Conservation (phyloP, 2,888 invertebrate genomes). For the Lepetodrilus schrolli region DNA sequence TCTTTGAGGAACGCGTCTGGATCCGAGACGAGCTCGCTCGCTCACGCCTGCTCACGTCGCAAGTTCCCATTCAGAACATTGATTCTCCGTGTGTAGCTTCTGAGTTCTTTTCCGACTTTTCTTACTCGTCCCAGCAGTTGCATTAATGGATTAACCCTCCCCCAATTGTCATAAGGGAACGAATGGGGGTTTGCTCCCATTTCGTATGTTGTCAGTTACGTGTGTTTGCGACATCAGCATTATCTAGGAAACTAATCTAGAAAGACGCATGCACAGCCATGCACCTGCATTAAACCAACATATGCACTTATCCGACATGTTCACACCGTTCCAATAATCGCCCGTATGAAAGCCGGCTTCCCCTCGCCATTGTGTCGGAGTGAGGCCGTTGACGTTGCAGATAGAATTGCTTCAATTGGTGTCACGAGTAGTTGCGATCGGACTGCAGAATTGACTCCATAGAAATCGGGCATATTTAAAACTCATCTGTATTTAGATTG, state of each 20-base stretch:
- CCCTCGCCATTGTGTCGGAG: slow-evolving; percentile 1
- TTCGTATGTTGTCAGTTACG: neutral
- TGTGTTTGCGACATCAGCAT: neutral
- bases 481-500: slow-evolving; percentile 27
- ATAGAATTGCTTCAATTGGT: slow-evolving; percentile 16
- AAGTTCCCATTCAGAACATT: neutral
- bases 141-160: slow-evolving; percentile 21
- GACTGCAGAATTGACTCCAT: slow-evolving; percentile 6
- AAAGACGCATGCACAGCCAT: slow-evolving; percentile 8
- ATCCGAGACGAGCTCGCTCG: no score
- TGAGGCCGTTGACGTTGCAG: neutral
- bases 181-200: no score
- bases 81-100: slow-evolving; percentile 14
- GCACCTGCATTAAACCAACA: slow-evolving; percentile 25
- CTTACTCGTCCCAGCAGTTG: slow-evolving; percentile 9
- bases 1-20: neutral
- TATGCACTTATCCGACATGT: slow-evolving; percentile 17
- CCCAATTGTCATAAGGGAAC: slow-evolving; percentile 16
- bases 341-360: slow-evolving; percentile 15
- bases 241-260: neutral
- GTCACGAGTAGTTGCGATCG: neutral
- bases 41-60: no score
- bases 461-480: slow-evolving; percentile 23
- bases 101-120: slow-evolving; percentile 19
- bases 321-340: neutral